Base-by-base conservation (phyloP, 2,113 vertebrate genomes). In the Meles meles region DNA sequence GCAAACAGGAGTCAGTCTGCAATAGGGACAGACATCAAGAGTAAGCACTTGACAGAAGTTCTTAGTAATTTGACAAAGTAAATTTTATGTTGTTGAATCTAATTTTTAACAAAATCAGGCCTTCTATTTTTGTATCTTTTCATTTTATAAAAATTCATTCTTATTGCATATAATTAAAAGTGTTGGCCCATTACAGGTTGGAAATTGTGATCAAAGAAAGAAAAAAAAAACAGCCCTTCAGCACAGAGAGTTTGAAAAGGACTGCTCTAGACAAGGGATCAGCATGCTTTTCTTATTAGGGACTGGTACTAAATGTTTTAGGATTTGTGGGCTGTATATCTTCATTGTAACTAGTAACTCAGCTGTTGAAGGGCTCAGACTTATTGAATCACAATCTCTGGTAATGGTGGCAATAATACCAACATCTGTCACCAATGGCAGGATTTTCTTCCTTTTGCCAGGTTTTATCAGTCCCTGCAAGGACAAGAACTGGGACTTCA, bases 121-220 rank as follows among this genome's bases (percentile, higher is more conserved):
- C 29, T 88, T 79, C 29, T 37, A 85, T 44, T 94, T 94, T 57
- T n/a, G 44, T 5, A n/a, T 63, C 23, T 84, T 80, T 91, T 84
- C 52, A n/a, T 65, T 72, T 93, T 94, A 39, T 49, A 74, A 57
- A 52, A 61, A 71, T 59, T 92, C 15, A 42, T 49, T 81, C 94
- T 84, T 79, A 84, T 72, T 81, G 2, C 63, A 67, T 77, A 59
- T 93, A 93, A 88, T n/a, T 83, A 37, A 88, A 95, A 44, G 7
- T 67, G 47, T 29, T 55, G 34, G 15, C 29, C 27, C 9, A 27
- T 2, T 29, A 69, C 47, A 2, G 4, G 49, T 61, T 81, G n/a
- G 31, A 89, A 93, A 93, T 93, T 83, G 57, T 49, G 80, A 67
- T 67, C 63, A 17, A 96, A 82, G 69, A 96, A 89, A 71, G 39